These are phyloP conservation scores for Rhyacichthys aspro DNA, from an alignment of 2,797 vertebrate genomes.

Conservation along the genomic window DNA sequence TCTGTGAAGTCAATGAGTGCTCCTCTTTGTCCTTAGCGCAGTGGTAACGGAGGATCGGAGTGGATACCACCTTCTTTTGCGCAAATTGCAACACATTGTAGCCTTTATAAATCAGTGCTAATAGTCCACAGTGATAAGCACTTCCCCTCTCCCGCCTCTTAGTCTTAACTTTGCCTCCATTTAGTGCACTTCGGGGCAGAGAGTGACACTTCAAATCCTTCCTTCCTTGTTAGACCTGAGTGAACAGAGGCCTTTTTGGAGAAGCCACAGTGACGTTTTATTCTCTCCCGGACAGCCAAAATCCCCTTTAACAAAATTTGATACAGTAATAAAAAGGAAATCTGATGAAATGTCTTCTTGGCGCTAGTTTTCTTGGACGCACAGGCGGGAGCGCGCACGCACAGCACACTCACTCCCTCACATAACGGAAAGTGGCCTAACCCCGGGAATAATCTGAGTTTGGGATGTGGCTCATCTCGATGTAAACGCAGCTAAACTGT, in stretches of 20 bases:
- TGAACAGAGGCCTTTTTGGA: conserved; percentile 47
- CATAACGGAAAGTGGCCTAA: conserved; percentile 70
- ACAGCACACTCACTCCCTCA: conserved; percentile 19
- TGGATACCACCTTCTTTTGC: conserved; percentile 1
- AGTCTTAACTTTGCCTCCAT: conserved; percentile 22
- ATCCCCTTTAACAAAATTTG: background rate
- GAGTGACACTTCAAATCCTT: conserved; percentile 46
- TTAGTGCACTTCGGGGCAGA: conserved; percentile 34
- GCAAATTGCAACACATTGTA: background rate
- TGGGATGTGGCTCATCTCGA: conserved; percentile 18
- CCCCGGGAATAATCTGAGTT: conserved; percentile 6
- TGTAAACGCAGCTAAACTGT: background rate
- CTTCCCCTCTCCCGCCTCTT: too few species aligned
- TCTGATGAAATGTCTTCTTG: conserved; percentile 23
- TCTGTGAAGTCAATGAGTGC: conserved; percentile 17
- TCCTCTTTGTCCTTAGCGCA: conserved; percentile 54
- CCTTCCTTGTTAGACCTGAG: conserved; percentile 22
- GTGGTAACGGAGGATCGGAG: conserved; percentile 18
- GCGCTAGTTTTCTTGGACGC: conserved; percentile 55
- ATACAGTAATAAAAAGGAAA: background rate
- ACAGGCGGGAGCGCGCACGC: conserved; percentile 60
- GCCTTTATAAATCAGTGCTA: background rate
- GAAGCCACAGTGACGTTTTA: too few species aligned
- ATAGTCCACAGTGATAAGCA: background rate
- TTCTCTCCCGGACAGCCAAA: background rate